Evolutionary conservation across 2,888 invertebrate genomes (phyloP).

Genomic region (Machimus atricapillus): DNA sequence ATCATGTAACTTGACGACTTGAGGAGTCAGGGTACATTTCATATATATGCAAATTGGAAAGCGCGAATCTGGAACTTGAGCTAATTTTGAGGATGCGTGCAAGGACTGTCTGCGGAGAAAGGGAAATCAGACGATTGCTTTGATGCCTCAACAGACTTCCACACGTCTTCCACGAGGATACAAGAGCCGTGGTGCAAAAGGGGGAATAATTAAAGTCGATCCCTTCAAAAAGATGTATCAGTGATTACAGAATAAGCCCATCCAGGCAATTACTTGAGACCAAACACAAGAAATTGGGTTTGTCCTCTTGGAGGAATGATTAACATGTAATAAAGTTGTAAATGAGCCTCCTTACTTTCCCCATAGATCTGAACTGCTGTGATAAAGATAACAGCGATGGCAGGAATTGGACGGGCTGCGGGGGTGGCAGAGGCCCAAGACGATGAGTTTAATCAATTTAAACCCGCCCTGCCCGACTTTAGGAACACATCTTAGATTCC

Average conservation of each 20-base stretch:
- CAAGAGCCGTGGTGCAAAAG: not conserved
- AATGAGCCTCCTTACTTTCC: conserved; percentile 16
- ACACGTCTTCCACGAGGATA: not conserved
- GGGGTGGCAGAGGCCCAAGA: not conserved
- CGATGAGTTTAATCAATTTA: conserved; percentile 7
- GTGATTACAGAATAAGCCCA: conserved; percentile 16
- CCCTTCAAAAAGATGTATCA: not conserved
- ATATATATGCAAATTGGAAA: not conserved
- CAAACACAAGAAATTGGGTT: conserved; percentile 38
- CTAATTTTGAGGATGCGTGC: not conserved
- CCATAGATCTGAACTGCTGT: conserved; percentile 9
- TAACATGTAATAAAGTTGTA: conserved; percentile 41
- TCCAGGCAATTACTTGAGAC: conserved; percentile 30
- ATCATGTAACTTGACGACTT: not conserved
- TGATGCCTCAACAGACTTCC: not conserved
- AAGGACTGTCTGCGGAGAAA: not conserved
- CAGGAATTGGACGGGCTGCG: not conserved
- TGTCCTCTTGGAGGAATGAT: conserved; percentile 34
- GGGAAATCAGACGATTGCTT: not conserved
- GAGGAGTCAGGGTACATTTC: not conserved
- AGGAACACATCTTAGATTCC: not conserved
- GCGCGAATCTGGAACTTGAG: not conserved
- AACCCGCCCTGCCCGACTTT: not conserved
- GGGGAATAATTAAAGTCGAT: not conserved
- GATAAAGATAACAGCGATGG: not conserved